Evolutionary conservation across 2,888 invertebrate species (phyloP), one percentile per base, ranked within the genome.

Genomic region (Chorisops tibialis): DNA sequence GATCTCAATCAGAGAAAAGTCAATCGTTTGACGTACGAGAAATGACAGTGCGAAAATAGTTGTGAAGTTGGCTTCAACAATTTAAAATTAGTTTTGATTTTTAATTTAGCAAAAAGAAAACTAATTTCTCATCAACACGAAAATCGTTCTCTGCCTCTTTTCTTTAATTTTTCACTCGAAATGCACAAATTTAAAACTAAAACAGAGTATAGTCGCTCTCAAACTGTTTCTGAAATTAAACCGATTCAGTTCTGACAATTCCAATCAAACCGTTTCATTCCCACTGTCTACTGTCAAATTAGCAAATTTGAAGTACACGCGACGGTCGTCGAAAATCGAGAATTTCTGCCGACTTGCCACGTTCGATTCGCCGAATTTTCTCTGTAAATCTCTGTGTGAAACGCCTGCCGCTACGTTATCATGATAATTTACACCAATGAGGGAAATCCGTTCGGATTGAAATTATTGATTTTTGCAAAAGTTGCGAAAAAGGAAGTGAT

Each of bases 401-500:
- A 80, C n/a, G 19, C 9, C 12, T n/a, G n/a, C 5, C 12, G 6
- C 43, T n/a, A 9, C 18, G 5, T 2, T 16, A 14, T 11, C 18
- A 88, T 89, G 86, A 86, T 85, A 73, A 82, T 89, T 67, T 84
- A 83, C 67, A 87, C 89, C 9, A 91, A 91, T 73, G 84, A 87
- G 71, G 87, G 86, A 69, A 92, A 91, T 77, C 88, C 89, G 30
- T 84, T 87, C 18, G 84, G 87, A 19, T 79, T 92, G 66, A 91
- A 92, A 75, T 73, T 92, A 67, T 71, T 90, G 24, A 81, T 90
- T 70, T 85, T 87, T 63, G 84, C 86, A 9, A 86, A 87, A 71
- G 81, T 86, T 67, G 82, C 83, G 0, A 82, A 85, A 66, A 81
- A 82, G 71, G 76, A 82, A 66, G 78, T 85, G 18, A 77, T 81